These are phyloP conservation scores for Oophaga sylvatica DNA, from an alignment of 2,797 vertebrate species.

Conservation along the genomic window DNA sequence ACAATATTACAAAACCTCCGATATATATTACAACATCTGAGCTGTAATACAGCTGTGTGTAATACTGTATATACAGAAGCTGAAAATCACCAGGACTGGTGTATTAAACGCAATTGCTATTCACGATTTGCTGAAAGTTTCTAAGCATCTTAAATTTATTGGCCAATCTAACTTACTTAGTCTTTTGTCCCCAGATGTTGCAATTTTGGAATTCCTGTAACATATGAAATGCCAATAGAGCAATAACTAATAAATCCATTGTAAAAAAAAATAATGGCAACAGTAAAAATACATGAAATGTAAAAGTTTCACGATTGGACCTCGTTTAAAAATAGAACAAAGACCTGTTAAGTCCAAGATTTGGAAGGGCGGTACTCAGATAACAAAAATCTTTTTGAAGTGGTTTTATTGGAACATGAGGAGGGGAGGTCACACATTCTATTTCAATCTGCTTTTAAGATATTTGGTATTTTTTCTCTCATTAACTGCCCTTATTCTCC, in stretches of 20 bases:
- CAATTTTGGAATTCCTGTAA: conserved; percentile 11
- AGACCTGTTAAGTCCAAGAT: neutral
- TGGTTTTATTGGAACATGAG: conserved; percentile 30
- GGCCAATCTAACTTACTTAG: too few species aligned
- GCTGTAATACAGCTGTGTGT: neutral
- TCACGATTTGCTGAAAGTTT: neutral
- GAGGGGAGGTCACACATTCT: conserved; percentile 11
- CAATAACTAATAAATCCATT: neutral
- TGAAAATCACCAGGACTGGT: neutral
- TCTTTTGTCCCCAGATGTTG: neutral
- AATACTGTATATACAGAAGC: neutral
- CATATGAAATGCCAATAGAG: neutral
- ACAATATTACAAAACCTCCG: too few species aligned
- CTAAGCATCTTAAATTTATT: neutral
- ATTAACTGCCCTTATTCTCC: conserved; percentile 33
- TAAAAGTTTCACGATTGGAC: neutral
- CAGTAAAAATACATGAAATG: neutral
- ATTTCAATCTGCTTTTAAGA: conserved; percentile 43
- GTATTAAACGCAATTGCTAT: neutral
- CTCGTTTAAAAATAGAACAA: conserved; percentile 16
- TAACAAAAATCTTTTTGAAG: conserved; percentile 55
- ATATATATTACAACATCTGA: too few species aligned
- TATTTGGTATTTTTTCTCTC: conserved; percentile 31
- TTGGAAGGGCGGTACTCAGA: conserved; percentile 14
- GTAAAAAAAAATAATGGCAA: neutral